phyloP scores from a whole-genome alignment of 1,140 invertebrate species.

The Drosophila equinoxialis region DNA sequence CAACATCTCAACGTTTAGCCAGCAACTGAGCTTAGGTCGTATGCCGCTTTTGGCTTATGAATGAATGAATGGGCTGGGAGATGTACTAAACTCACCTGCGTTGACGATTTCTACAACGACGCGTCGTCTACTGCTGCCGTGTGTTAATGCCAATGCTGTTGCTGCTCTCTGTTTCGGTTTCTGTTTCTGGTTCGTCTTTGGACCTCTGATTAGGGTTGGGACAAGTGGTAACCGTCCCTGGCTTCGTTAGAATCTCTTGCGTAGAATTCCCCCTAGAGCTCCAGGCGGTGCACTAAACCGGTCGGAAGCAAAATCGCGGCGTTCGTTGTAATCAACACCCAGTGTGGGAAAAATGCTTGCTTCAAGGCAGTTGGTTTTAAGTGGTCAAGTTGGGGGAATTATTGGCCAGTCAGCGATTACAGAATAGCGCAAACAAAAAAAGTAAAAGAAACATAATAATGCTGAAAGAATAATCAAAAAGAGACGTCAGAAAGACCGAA shows the following conservation, averaged over 20 bases:
- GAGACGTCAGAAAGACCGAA: constrained; percentile 44
- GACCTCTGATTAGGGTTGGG: constrained; percentile 1
- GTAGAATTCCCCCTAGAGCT: constrained; percentile 13
- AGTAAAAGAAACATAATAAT: constrained; percentile 11
- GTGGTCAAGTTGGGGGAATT: constrained; percentile 51
- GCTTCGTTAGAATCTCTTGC: constrained; percentile 15
- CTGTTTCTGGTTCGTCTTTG: background rate
- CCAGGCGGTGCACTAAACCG: constrained; percentile 17
- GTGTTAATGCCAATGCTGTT: background rate
- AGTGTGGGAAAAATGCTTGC: constrained; percentile 62
- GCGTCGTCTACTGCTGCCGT: background rate
- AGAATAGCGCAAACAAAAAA: constrained; percentile 17
- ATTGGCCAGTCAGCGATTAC: constrained; percentile 29
- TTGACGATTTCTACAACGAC: constrained; percentile 6
- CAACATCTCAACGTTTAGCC: constrained; percentile 51
- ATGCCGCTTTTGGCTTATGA: constrained; percentile 56
- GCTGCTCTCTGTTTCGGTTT: background rate
- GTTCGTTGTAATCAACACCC: constrained; percentile 51
- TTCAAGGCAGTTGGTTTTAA: constrained; percentile 65
- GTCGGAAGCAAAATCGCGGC: constrained; percentile 21
- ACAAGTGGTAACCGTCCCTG: constrained; percentile 2
- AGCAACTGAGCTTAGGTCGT: constrained; percentile 49
- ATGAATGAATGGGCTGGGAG: constrained; percentile 19
- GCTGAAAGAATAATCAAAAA: constrained; percentile 23
- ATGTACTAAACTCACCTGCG: constrained; percentile 7